A percentile compares a stretch with the other conserved stretches of the same genome.
phyloP scores from a whole-genome alignment of 2,113 vertebrate genomes.

The Chrysochloris asiatica region DNA sequence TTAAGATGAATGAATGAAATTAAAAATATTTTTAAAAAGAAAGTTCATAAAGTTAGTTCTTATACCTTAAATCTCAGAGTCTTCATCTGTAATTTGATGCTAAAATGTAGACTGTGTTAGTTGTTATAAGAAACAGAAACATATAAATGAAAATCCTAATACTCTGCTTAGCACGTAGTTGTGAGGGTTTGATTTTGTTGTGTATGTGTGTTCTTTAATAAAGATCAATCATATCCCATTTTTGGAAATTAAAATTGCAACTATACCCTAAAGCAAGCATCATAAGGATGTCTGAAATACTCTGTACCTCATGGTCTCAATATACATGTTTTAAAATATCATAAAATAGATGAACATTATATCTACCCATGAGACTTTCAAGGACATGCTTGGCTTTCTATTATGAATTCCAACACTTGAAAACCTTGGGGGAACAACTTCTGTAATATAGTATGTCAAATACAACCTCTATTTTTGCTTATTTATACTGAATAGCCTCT shows the following conservation, averaged over 20 bases:
- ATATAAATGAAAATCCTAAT: background rate
- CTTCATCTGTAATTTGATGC: background rate
- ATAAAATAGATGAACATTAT: slow-evolving; percentile 25
- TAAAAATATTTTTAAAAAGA: background rate
- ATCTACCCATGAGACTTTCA: slow-evolving; percentile 14
- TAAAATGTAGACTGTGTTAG: background rate
- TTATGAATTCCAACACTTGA: slow-evolving; percentile 49
- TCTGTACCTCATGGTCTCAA: background rate
- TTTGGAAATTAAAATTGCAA: slow-evolving; percentile 44
- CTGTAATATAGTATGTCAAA: slow-evolving; percentile 28
- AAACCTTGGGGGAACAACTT: slow-evolving; percentile 43
- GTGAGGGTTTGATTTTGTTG: background rate
- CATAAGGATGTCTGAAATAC: background rate
- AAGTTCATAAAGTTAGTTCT: background rate
- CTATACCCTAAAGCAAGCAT: background rate
- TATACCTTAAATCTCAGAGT: background rate
- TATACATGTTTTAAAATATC: slow-evolving; percentile 46
- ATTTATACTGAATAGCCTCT: slow-evolving; percentile 53
- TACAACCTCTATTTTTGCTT: slow-evolving; percentile 42
- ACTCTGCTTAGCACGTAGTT: background rate
- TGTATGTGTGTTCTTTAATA: slow-evolving; percentile 8
- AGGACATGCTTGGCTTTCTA: slow-evolving; percentile 50
- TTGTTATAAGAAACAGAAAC: background rate
- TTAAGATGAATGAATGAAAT: background rate
- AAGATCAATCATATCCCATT: background rate